Conservation (phyloP, 92 coral and sea anemone species). For the Zoanthus sansibaricus region DNA sequence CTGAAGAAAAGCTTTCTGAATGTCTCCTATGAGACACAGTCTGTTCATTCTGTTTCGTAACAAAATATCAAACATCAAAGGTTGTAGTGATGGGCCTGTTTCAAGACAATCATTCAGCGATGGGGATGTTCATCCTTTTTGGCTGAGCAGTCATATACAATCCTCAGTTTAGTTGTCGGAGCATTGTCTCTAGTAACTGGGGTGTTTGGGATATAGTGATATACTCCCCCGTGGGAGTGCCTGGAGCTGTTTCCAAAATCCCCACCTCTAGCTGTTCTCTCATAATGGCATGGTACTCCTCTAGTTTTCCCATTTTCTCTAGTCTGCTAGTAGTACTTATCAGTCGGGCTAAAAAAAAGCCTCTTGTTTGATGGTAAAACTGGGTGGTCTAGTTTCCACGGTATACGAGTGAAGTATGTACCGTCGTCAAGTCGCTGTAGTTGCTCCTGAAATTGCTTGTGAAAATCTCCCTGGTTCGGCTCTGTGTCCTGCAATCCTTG, state of each 20-base stretch:
- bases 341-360: background rate
- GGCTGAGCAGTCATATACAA: slow-evolving; percentile 1
- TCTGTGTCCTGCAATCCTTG: slow-evolving; percentile 64
- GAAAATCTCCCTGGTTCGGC: slow-evolving; percentile 11
- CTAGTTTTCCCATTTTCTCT: slow-evolving; percentile 51
- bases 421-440: slow-evolving; percentile 59
- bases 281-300: background rate
- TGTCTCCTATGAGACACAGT: no score
- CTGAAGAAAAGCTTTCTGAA: no score
- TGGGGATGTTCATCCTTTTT: background rate
- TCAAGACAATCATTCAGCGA: slow-evolving; percentile 30
- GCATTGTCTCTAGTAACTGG: background rate
- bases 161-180: background rate
- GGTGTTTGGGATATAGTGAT: background rate
- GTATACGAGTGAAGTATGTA: slow-evolving; percentile 62
- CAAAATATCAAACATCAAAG: slow-evolving; percentile 43
- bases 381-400: slow-evolving; percentile 71
- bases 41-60: background rate
- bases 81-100: slow-evolving; percentile 61
- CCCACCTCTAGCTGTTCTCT: background rate
- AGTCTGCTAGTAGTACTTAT: background rate
- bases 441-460: slow-evolving; percentile 4
- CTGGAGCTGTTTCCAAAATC: slow-evolving; percentile 11
- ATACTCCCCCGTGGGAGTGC: background rate
- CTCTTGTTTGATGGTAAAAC: background rate